These are phyloP conservation scores for Lichenostomus cassidix DNA, from an alignment of 2,113 vertebrate species.

Conservation along the genomic window DNA sequence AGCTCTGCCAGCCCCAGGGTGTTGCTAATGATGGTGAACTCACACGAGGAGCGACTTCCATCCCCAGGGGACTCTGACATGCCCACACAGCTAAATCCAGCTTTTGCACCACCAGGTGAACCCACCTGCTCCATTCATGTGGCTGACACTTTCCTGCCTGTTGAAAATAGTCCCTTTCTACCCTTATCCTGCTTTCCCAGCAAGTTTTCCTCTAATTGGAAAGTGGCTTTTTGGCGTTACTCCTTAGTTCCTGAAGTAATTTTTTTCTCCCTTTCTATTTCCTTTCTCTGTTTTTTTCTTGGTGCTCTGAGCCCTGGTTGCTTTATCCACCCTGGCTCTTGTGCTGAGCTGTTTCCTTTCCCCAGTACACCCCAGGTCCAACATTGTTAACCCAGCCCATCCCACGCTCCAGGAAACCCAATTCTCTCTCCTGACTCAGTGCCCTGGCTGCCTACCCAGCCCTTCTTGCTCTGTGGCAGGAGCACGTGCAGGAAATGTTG, in stretches of 20 bases:
- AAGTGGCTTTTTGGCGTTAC: constrained; percentile 4
- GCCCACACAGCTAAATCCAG: neutral
- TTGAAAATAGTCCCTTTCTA: neutral
- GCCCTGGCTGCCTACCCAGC: neutral
- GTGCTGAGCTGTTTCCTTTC: constrained; percentile 55
- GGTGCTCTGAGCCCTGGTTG: neutral
- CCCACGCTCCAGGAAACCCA: neutral
- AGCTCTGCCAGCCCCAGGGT: neutral
- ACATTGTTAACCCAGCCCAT: constrained; percentile 6
- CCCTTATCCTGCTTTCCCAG: constrained; percentile 32
- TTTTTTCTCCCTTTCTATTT: neutral
- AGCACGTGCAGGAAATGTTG: constrained; percentile 7
- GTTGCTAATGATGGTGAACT: neutral
- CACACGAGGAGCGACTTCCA: neutral
- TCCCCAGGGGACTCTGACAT: neutral
- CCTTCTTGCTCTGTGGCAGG: neutral
- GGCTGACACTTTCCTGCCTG: neutral
- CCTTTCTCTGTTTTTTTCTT: constrained; percentile 16
- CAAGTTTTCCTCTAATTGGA: constrained; percentile 4
- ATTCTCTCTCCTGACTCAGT: neutral
- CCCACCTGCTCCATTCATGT: neutral
- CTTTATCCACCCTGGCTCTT: constrained; percentile 14
- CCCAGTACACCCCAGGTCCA: constrained; percentile 2
- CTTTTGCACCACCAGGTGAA: neutral
- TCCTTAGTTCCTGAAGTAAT: neutral